Base-by-base conservation (phyloP, 2,797 vertebrate genomes). In the Coracias cyanogaster region DNA sequence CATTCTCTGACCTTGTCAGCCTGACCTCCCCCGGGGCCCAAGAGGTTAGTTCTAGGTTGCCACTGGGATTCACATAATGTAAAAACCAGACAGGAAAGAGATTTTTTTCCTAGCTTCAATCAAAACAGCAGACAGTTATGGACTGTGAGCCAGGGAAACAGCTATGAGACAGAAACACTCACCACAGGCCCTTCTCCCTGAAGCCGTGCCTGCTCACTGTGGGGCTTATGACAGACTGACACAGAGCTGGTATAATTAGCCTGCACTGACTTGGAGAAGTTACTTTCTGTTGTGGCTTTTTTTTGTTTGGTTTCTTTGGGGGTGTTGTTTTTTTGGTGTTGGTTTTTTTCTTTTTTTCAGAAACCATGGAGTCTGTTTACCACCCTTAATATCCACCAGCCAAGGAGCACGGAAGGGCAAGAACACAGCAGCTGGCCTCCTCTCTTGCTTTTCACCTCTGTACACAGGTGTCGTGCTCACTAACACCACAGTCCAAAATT, bases 401-500 rank as follows among this genome's bases (percentile, higher is more conserved):
- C 77, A 73, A 80, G 55, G 43, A 57, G 22, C 25, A 43, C 0
- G 0, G 43, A 78, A 78, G 61, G 9, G 13, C 11, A 82, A 78
- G 51, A 49, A 26, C 21, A 69, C 6, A 84, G 43, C 31, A 60
- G n/a, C 74, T 66, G 33, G 45, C 16, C 13, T 71, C 35, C 9
- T 4, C 64, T 82, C 43, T 26, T 74, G 67, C 43, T 57, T 79
- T 73, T 43, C 66, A 26, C 9, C 37, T 31, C 49, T 37, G 28
- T 9, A 61, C 0, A 4, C 5, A 66, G 48, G 19, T 81, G 43
- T 61, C 31, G 13, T 15, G 6, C 26, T 83, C 1, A 0, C 11
- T 65, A 15, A 9, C 35, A 64, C 22, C 43, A 39, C 0, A 3
- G 24, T 79, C 26, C 41, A 37, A 84, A 48, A 15, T 20, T 70